Evolutionary conservation across 1,140 invertebrate species (phyloP), one percentile per base, ranked within the genome.

Genomic region (Heliconius eleuchia): DNA sequence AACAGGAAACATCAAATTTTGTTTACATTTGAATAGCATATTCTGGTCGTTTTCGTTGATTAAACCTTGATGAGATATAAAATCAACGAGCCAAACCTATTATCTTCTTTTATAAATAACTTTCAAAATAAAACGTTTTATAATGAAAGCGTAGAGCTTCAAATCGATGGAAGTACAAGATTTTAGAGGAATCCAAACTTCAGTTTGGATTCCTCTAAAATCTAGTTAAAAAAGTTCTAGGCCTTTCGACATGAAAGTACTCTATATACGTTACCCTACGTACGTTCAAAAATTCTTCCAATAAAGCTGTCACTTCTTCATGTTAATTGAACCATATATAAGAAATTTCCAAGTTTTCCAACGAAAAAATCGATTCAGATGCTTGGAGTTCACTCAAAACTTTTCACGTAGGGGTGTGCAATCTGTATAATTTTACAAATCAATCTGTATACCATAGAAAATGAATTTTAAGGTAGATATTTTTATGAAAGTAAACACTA

Each of bases 281-380:
- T 27, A 66, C 27, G 60, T 66, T 66, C 27, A 66, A 66, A 73
- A 73, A 73, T 73, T 50, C 46, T n/a, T 19, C 11, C 72, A 42
- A 73, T 73, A 73, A 73, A 73, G 42, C 46, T 27, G n/a, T 73
- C 13, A 23, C 72, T 42, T 50, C 72, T 73, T 50, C 39, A 73
- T 46, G 23, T 42, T 73, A 73, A 73, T 73, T 42, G n/a, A 27
- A 73, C 42, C 72, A 73, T 42, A 30, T 23, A 46, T 46, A 46
- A 8, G 42, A 42, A 73, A 34, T 73, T 66, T 66, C 5, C 60
- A 66, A 66, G 60, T 66, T 66, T 66, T 30, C 42, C 0, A 13
- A n/a, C 0, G 8, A n/a, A 66, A 66, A 66, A 66, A 30, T 46
- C 42, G 13, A 46, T 46, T 46, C 42, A 16, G 27, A 37, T 37